These are phyloP conservation scores for Drosophila dives DNA, from an alignment of 2,888 invertebrate genomes.

Conservation along the genomic window DNA sequence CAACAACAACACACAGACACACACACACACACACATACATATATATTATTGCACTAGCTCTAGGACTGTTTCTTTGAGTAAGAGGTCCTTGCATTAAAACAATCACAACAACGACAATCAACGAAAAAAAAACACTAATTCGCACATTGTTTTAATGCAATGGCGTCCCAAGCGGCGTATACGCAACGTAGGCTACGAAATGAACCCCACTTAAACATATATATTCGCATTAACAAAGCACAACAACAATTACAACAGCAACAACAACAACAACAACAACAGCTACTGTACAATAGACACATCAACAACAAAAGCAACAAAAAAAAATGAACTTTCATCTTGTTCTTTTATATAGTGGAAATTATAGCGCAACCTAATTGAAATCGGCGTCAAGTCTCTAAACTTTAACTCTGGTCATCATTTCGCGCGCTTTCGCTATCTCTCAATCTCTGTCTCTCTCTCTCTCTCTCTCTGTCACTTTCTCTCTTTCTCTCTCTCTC, in stretches of 20 bases:
- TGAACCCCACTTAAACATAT: slow-evolving; percentile 11
- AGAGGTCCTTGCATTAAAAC: slow-evolving; percentile 64
- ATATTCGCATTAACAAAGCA: slow-evolving; percentile 26
- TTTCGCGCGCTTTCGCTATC: slow-evolving; percentile 26
- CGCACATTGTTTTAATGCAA: slow-evolving; percentile 61
- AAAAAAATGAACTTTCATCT: slow-evolving; percentile 48
- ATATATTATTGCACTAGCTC: slow-evolving; percentile 44
- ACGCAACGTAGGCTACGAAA: slow-evolving; percentile 43
- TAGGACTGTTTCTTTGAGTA: slow-evolving; percentile 57
- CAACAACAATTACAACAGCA: slow-evolving; percentile 41
- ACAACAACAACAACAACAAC: slow-evolving; percentile 36
- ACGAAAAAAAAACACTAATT: neutral
- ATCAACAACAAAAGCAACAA: slow-evolving; percentile 21
- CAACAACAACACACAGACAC: slow-evolving; percentile 3
- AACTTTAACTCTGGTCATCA: slow-evolving; percentile 23
- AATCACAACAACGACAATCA: neutral
- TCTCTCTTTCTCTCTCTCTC: slow-evolving; percentile 10
- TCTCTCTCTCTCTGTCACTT: slow-evolving; percentile 16
- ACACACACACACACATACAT: neutral
- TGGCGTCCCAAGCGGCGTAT: slow-evolving; percentile 63
- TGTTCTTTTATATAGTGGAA: slow-evolving; percentile 56
- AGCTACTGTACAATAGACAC: slow-evolving; percentile 8
- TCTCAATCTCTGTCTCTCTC: slow-evolving; percentile 26
- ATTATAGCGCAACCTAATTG: slow-evolving; percentile 33
- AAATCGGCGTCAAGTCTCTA: slow-evolving; percentile 54